These are phyloP conservation scores for Rhagoletis pomonella DNA, from an alignment of 1,140 invertebrate species.

Conservation along the genomic window DNA sequence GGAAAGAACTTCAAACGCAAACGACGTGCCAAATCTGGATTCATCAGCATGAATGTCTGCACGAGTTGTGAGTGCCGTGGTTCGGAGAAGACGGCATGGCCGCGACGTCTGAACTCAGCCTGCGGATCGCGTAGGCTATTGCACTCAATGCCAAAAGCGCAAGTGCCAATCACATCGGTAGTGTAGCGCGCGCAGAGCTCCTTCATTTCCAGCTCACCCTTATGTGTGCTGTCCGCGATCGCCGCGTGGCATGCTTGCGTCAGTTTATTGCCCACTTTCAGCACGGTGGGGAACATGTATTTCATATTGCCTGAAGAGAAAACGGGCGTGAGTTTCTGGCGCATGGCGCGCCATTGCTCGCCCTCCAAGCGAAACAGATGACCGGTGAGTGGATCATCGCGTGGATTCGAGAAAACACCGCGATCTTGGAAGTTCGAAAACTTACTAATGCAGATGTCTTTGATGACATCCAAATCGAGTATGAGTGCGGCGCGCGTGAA, in stretches of 20 bases:
- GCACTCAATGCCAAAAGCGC: constrained; percentile 78
- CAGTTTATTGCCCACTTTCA: constrained; percentile 70
- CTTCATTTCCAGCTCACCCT: constrained; percentile 67
- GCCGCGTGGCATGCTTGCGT: constrained; percentile 57
- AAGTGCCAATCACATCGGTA: constrained; percentile 79
- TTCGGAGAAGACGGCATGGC: constrained; percentile 61
- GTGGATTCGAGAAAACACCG: constrained; percentile 74
- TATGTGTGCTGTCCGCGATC: constrained; percentile 59
- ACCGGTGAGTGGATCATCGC: constrained; percentile 75
- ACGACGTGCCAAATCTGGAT: constrained; percentile 59
- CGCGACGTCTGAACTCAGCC: constrained; percentile 74
- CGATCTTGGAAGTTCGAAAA: constrained; percentile 77
- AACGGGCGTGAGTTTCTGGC: constrained; percentile 77
- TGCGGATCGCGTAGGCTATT: constrained; percentile 76
- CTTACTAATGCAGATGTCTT: constrained; percentile 77
- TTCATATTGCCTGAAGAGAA: constrained; percentile 80
- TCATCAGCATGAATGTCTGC: constrained; percentile 56
- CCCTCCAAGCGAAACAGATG: constrained; percentile 77
- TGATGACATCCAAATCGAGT: constrained; percentile 73
- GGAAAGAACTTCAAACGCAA: constrained; percentile 61
- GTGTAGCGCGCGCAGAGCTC: constrained; percentile 76
- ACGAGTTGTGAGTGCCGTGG: constrained; percentile 56
- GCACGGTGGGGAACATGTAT: constrained; percentile 76
- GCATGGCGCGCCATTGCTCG: constrained; percentile 78
- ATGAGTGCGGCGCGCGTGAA: constrained; percentile 64